phyloP scores from a whole-genome alignment of 2,888 invertebrate genomes.

The Nomada ruficornis region DNA sequence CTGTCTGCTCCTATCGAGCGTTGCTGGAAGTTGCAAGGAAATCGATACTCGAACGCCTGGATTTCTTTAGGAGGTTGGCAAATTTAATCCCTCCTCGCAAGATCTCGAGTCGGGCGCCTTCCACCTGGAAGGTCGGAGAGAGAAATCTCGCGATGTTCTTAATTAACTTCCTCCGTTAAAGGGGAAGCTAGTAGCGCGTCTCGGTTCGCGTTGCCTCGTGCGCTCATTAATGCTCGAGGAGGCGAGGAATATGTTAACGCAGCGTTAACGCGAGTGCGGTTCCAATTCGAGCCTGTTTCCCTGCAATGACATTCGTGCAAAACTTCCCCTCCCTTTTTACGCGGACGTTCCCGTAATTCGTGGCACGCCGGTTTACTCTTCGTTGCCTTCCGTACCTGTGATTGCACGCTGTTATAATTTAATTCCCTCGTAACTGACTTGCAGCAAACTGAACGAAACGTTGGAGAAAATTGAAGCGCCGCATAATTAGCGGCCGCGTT shows the following conservation, averaged over 20 bases:
- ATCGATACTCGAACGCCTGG: neutral
- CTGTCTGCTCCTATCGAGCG: neutral
- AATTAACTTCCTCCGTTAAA: conserved; percentile 70
- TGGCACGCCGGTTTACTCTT: neutral
- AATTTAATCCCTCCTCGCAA: no score
- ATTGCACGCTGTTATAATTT: conserved; percentile 4
- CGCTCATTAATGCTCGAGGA: conserved; percentile 70
- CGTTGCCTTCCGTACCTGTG: neutral
- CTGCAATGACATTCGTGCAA: neutral
- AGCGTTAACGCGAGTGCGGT: conserved; percentile 55
- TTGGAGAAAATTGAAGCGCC: conserved; percentile 33
- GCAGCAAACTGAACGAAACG: conserved; percentile 10
- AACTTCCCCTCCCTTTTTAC: neutral
- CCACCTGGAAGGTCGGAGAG: conserved; percentile 54
- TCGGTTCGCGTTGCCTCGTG: conserved; percentile 56
- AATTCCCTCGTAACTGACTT: neutral
- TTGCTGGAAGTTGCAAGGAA: neutral
- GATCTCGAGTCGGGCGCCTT: conserved; percentile 11
- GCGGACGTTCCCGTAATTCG: neutral
- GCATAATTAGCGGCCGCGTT: conserved; percentile 28
- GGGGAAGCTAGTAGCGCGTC: conserved; percentile 65
- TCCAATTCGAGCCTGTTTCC: neutral
- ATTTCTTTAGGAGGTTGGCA: no score
- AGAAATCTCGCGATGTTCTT: conserved; percentile 63
- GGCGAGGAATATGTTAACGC: conserved; percentile 57